Evolutionary conservation across 1,140 invertebrate genomes (phyloP).

Genomic region (Drosophila grimshawi): DNA sequence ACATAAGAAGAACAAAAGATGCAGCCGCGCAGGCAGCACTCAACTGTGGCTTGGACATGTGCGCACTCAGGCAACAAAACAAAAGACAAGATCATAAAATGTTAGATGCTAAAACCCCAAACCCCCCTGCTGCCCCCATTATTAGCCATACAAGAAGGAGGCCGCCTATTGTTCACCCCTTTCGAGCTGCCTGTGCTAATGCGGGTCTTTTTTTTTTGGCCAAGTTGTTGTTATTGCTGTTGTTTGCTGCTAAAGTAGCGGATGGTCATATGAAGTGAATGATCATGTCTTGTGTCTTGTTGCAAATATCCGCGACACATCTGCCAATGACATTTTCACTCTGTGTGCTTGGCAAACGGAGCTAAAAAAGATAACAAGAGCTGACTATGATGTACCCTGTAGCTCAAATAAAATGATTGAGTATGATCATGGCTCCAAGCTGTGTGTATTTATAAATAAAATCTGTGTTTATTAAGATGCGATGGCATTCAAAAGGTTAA

Average conservation of each 20-base stretch:
- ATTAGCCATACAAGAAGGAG: neutral
- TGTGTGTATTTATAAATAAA: too few relatives aligned
- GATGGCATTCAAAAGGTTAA: too few relatives aligned
- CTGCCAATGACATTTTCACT: constrained; percentile 82
- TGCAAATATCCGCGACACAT: constrained; percentile 77
- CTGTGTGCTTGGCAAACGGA: constrained; percentile 64
- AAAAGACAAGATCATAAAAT: constrained; percentile 64
- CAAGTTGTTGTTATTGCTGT: constrained; percentile 1
- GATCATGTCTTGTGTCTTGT: constrained; percentile 21
- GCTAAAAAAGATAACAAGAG: constrained; percentile 21
- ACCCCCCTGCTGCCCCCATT: neutral
- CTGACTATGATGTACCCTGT: neutral
- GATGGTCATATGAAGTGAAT: constrained; percentile 2
- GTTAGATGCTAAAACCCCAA: constrained; percentile 33
- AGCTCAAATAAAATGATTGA: too few relatives aligned
- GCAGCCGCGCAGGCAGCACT: constrained; percentile 21
- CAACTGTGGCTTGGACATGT: constrained; percentile 35
- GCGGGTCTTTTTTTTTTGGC: constrained; percentile 43
- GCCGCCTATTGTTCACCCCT: constrained; percentile 24
- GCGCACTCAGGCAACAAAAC: constrained; percentile 42
- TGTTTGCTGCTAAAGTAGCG: constrained; percentile 1
- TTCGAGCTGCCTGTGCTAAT: neutral
- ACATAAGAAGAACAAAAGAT: constrained; percentile 50
- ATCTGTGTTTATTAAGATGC: too few relatives aligned
- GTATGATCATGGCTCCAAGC: too few relatives aligned